phyloP scores from a whole-genome alignment of 1,140 invertebrate species.

The Chironomus tepperi region DNA sequence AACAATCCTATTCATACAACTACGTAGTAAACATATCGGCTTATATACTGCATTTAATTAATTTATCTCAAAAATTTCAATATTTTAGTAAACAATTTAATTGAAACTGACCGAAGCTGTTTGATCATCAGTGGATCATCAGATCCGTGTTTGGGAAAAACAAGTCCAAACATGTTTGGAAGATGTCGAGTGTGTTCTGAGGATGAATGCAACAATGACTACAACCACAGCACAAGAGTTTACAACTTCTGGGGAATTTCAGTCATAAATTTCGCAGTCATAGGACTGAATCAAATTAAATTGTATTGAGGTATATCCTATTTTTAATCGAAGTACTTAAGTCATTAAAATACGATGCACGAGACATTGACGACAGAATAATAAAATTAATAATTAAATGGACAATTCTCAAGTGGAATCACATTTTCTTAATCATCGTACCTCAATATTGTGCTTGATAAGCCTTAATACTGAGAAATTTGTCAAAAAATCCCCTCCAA shows the following conservation, averaged over 20 bases:
- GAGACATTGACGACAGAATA: too few species aligned
- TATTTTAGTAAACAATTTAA: constrained; percentile 18
- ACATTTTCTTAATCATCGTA: background rate
- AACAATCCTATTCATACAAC: too few species aligned
- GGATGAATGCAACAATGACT: background rate
- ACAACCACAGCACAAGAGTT: background rate
- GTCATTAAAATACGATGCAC: too few species aligned
- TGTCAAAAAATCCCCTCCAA: too few species aligned
- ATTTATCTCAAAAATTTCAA: background rate
- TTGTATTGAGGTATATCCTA: too few species aligned
- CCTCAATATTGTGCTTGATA: too few species aligned
- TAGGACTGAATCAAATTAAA: background rate
- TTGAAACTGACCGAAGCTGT: background rate
- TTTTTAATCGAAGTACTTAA: too few species aligned
- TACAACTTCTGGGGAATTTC: background rate
- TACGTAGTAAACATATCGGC: too few species aligned
- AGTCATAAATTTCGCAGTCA: background rate
- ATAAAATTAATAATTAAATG: too few species aligned
- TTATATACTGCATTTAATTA: too few species aligned
- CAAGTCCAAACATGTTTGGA: background rate
- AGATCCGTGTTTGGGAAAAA: background rate
- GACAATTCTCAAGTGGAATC: background rate
- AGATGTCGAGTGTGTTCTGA: background rate
- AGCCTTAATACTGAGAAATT: too few species aligned
- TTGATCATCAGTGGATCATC: background rate